A percentile compares a stretch with the other conserved stretches of the same genome.
Conservation (phyloP, 2,113 vertebrate species). For the Phyllostomus hastatus region DNA sequence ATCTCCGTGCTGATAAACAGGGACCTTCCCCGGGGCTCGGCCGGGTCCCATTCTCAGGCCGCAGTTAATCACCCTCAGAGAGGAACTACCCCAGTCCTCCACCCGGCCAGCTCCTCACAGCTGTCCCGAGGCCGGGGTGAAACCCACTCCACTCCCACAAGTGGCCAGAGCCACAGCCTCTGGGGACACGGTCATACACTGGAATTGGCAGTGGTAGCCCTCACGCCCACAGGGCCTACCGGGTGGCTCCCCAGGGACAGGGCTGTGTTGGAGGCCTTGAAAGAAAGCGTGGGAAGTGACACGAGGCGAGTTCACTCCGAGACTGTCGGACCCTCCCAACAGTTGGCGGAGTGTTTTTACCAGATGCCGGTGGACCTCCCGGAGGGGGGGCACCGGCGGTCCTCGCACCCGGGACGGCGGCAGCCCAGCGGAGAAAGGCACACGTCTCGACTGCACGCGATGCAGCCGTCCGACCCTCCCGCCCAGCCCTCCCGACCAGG, state of each 20-base stretch:
- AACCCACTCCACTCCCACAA: neutral
- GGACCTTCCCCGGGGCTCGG: neutral
- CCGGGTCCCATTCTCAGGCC: neutral
- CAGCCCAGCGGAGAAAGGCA: neutral
- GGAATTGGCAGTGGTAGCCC: neutral
- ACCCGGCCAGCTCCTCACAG: neutral
- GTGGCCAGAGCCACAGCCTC: neutral
- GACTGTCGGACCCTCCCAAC: neutral
- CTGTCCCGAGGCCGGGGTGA: neutral
- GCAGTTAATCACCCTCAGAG: neutral
- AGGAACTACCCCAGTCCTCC: neutral
- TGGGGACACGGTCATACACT: neutral
- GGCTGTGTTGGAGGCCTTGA: neutral
- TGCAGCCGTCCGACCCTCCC: neutral
- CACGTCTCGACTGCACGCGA: rapidly evolving
- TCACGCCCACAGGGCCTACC: neutral
- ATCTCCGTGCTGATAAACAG: too few species aligned
- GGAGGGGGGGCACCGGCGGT: neutral
- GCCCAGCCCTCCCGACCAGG: neutral
- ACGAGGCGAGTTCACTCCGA: neutral
- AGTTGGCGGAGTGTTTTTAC: neutral
- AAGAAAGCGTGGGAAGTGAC: neutral
- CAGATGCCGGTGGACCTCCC: neutral
- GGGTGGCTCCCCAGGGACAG: neutral
- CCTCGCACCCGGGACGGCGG: neutral